A percentile compares a stretch with the other conserved stretches of the same genome.
Conservation (phyloP, 2,797 vertebrate genomes). For the Scomberomorus guttatus region DNA sequence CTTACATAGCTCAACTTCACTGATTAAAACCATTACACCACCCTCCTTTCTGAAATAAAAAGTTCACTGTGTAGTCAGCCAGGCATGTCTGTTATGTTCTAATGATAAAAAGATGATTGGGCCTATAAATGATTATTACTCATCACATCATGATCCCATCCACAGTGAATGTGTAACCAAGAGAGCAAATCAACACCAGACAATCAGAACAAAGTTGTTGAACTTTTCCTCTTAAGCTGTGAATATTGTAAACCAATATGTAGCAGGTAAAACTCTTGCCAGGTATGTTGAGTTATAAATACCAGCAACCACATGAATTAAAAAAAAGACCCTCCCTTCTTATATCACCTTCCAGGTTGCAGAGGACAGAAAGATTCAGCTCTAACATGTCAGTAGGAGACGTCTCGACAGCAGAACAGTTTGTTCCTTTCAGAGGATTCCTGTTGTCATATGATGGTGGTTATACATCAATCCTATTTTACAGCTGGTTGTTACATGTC, state of each 20-base stretch:
- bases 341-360: neutral
- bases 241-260: neutral
- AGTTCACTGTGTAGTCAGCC: too few species aligned
- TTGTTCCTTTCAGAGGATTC: constrained; percentile 11
- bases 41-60: neutral
- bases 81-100: neutral
- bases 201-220: neutral
- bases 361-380: neutral
- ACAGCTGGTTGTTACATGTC: constrained; percentile 20
- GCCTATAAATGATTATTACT: neutral
- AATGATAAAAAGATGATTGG: neutral
- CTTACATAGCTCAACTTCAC: neutral
- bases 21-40: neutral
- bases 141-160: neutral
- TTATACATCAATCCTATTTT: constrained; percentile 26
- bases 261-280: constrained; percentile 5
- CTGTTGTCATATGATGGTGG: constrained; percentile 2
- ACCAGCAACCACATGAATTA: neutral
- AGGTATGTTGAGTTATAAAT: constrained; percentile 15
- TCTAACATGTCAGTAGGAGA: neutral
- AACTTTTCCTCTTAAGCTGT: too few species aligned
- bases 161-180: neutral
- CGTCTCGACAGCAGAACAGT: constrained; percentile 2
- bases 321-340: neutral
- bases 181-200: constrained; percentile 1